These are phyloP conservation scores for Dromococcyx pavoninus DNA, from an alignment of 2,797 vertebrate genomes.

Conservation along the genomic window DNA sequence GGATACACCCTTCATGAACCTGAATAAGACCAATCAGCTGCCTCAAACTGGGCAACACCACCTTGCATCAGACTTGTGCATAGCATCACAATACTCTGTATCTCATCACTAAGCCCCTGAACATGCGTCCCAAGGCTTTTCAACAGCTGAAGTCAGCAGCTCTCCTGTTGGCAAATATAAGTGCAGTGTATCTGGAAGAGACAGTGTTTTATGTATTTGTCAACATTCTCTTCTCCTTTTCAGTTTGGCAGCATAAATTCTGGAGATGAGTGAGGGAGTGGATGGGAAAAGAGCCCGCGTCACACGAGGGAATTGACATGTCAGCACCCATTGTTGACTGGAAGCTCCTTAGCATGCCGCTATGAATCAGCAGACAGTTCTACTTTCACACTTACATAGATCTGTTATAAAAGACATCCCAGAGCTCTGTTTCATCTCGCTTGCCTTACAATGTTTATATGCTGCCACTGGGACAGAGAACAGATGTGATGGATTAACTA, in stretches of 20 bases:
- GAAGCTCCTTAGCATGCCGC: slow-evolving; percentile 50
- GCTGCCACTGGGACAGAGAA: slow-evolving; percentile 63
- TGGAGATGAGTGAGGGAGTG: not conserved
- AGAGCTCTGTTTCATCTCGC: slow-evolving; percentile 60
- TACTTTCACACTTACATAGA: slow-evolving; percentile 55
- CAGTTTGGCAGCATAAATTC: slow-evolving; percentile 34
- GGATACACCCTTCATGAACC: not conserved
- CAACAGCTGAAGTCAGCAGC: not conserved
- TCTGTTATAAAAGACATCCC: slow-evolving; percentile 54
- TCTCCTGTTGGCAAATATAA: slow-evolving; percentile 7
- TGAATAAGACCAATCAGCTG: not conserved
- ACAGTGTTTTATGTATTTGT: slow-evolving; percentile 14
- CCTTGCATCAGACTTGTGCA: not conserved
- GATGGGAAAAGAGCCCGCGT: slow-evolving; percentile 23
- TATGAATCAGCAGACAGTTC: slow-evolving; percentile 57
- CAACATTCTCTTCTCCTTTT: slow-evolving; percentile 33
- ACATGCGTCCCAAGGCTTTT: not conserved
- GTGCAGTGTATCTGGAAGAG: not conserved
- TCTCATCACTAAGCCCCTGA: not conserved
- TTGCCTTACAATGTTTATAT: slow-evolving; percentile 64
- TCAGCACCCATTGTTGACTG: slow-evolving; percentile 59
- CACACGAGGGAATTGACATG: slow-evolving; percentile 38
- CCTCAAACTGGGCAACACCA: not conserved
- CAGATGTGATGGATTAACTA: slow-evolving; percentile 69
- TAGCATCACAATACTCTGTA: not conserved